A percentile compares a stretch with the other conserved stretches of the same genome.
phyloP scores from a whole-genome alignment of 2,888 invertebrate genomes.

The Patella ulyssiponensis region DNA sequence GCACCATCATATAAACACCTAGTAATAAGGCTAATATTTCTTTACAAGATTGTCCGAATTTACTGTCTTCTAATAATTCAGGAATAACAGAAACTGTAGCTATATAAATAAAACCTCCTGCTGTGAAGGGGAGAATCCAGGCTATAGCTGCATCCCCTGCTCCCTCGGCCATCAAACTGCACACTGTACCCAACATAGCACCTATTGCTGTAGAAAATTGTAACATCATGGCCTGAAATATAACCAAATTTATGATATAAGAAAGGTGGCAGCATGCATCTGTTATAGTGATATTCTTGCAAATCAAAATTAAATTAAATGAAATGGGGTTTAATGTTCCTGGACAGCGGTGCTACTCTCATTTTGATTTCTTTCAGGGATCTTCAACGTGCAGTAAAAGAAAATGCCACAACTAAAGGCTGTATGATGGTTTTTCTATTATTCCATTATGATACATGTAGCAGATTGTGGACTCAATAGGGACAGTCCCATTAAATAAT shows the following conservation, averaged over 20 bases:
- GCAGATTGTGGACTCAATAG: no score
- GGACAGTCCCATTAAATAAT: no score
- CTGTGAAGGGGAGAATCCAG: slow-evolving; percentile 97
- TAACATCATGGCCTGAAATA: slow-evolving; percentile 86
- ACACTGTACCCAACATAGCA: slow-evolving; percentile 91
- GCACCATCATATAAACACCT: slow-evolving; percentile 95
- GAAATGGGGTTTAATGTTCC: no score
- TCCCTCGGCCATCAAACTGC: slow-evolving; percentile 88
- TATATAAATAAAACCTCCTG: slow-evolving; percentile 99
- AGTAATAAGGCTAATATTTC: slow-evolving; percentile 90
- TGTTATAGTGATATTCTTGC: not conserved
- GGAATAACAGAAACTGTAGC: slow-evolving; percentile 99
- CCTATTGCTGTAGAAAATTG: slow-evolving; percentile 96
- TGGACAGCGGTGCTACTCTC: not conserved
- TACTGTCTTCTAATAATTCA: slow-evolving; percentile 91
- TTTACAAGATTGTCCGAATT: slow-evolving; percentile 88
- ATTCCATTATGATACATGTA: no score
- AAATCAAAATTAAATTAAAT: no score
- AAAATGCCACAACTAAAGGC: no score
- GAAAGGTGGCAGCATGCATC: not conserved
- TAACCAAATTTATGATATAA: slow-evolving; percentile 29
- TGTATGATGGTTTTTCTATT: no score
- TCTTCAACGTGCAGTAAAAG: no score
- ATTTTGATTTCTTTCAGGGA: not conserved
- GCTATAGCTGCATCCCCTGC: slow-evolving; percentile 69